These are phyloP conservation scores for Halcyon smyrnensis DNA, from an alignment of 2,797 vertebrate genomes.

Conservation along the genomic window DNA sequence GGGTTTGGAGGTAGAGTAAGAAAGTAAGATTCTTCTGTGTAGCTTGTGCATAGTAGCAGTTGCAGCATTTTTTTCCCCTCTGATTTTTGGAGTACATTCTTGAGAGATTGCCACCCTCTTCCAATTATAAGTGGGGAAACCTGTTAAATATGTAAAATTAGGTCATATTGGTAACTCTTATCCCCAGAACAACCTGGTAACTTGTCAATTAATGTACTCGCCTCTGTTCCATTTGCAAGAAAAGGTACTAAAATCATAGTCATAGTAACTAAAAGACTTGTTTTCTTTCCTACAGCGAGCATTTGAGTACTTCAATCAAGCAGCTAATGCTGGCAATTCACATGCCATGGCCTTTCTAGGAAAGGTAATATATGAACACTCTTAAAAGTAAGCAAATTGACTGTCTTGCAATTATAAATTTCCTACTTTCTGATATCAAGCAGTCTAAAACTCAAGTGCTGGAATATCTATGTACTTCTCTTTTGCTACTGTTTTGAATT, in stretches of 20 bases:
- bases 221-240: not conserved
- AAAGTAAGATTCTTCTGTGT: not conserved
- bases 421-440: not conserved
- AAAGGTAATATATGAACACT: constrained; percentile 83
- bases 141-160: not conserved
- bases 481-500: not conserved
- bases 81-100: not conserved
- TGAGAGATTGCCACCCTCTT: not conserved
- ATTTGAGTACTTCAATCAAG: constrained; percentile 98
- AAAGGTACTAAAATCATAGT: not conserved
- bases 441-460: not conserved
- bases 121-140: not conserved
- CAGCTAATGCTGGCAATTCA: constrained; percentile 96
- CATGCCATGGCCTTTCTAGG: constrained; percentile 98
- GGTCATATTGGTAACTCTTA: not conserved
- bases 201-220: not conserved
- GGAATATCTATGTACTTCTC: not conserved
- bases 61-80: not conserved
- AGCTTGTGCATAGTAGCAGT: not conserved
- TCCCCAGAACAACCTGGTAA: not conserved
- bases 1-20: not conserved
- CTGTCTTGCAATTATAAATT: not conserved
- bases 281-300: constrained; percentile 85
- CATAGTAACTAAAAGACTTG: not conserved
- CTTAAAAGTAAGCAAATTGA: not conserved